phyloP scores from a whole-genome alignment of 2,113 vertebrate genomes.

The Paradisaea rubra region DNA sequence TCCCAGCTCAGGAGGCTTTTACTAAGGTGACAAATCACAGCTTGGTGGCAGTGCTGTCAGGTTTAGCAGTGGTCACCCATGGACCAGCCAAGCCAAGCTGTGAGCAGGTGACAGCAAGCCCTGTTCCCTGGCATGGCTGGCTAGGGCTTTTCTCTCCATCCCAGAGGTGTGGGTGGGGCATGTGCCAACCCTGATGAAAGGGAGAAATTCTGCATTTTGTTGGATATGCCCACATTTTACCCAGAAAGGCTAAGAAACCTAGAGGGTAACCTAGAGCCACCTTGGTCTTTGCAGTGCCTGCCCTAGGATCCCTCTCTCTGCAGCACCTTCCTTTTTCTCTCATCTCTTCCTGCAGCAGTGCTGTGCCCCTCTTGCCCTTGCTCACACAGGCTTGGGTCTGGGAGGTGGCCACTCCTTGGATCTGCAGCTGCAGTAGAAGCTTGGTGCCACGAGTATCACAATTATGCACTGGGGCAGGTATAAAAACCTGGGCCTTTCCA shows the following conservation, averaged over 20 bases:
- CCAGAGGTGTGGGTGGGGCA: accelerated
- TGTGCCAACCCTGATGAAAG: not conserved
- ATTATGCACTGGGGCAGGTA: not conserved
- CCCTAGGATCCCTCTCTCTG: not conserved
- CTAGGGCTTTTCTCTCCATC: not conserved
- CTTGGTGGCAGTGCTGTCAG: not conserved
- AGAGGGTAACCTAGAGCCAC: not conserved
- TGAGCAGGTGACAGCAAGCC: not conserved
- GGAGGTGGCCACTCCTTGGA: not conserved
- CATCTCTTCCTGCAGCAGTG: not conserved
- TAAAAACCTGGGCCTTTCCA: not conserved
- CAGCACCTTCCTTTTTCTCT: not conserved
- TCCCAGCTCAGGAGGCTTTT: not conserved
- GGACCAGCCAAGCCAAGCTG: not conserved
- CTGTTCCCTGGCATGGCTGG: not conserved
- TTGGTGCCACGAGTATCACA: not conserved
- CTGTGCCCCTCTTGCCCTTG: not conserved
- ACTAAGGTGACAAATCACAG: not conserved
- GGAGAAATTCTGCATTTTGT: not conserved
- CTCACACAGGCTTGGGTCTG: not conserved
- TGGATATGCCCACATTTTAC: not conserved
- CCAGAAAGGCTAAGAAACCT: not conserved
- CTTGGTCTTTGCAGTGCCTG: not conserved
- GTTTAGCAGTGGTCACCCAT: not conserved
- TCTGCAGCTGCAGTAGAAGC: not conserved